Conservation (phyloP, 1,140 invertebrate genomes). For the Drosophila erecta region DNA sequence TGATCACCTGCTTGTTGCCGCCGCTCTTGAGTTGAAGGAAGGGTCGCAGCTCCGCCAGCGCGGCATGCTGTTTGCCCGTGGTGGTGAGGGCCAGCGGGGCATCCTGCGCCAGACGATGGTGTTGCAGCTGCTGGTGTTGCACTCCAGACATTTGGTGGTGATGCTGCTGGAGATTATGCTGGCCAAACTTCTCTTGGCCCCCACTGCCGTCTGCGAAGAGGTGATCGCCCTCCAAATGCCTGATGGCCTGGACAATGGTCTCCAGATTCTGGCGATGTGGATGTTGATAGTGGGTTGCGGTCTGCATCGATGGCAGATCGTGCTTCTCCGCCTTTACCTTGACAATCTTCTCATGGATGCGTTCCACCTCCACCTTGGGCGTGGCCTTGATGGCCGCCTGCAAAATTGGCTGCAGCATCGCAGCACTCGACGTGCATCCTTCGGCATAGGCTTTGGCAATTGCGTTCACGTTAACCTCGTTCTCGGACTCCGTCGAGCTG, state of each 20-base stretch:
- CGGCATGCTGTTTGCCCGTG: slow-evolving; percentile 83
- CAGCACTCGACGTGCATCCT: slow-evolving; percentile 70
- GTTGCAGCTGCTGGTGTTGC: slow-evolving; percentile 44
- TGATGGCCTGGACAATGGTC: slow-evolving; percentile 98
- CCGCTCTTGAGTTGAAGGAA: slow-evolving; percentile 87
- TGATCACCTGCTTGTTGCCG: slow-evolving; percentile 78
- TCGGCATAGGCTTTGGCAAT: slow-evolving; percentile 84
- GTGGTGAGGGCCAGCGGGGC: slow-evolving; percentile 91
- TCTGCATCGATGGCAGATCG: slow-evolving; percentile 56
- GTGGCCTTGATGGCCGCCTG: slow-evolving; percentile 94
- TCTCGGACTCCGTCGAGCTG: slow-evolving; percentile 75
- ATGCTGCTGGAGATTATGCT: slow-evolving; percentile 79
- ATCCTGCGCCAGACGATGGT: slow-evolving; percentile 85
- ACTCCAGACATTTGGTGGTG: slow-evolving; percentile 54
- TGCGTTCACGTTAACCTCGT: slow-evolving; percentile 80
- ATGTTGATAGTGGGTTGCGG: slow-evolving; percentile 85
- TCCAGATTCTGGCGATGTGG: slow-evolving; percentile 95
- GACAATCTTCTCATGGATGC: slow-evolving; percentile 80
- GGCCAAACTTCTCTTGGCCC: slow-evolving; percentile 41
- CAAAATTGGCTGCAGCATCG: slow-evolving; percentile 88
- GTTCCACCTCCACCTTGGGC: slow-evolving; percentile 93
- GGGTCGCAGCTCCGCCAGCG: slow-evolving; percentile 88
- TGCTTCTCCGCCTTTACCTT: slow-evolving; percentile 80
- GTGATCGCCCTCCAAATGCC: slow-evolving; percentile 97
- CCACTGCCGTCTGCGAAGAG: slow-evolving; percentile 91